These are phyloP conservation scores for Datnioides undecimradiatus DNA, from an alignment of 2,113 vertebrate genomes.

Conservation along the genomic window DNA sequence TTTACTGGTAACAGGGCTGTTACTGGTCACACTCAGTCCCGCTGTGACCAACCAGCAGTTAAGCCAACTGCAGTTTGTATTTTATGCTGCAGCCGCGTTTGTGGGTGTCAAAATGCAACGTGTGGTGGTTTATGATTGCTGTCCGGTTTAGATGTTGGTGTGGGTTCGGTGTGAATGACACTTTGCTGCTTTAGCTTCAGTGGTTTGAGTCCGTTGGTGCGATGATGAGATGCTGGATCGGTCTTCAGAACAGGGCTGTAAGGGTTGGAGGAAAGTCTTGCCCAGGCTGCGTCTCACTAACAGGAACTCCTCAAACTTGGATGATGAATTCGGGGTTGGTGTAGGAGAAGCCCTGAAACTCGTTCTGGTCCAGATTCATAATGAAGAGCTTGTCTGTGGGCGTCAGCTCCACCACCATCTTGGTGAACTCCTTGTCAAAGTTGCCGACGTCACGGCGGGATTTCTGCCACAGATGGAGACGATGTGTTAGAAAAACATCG, in stretches of 20 bases:
- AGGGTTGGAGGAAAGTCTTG: constrained; percentile 24
- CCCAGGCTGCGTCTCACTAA: constrained; percentile 14
- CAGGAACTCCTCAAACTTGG: constrained; percentile 87
- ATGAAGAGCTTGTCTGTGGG: constrained; percentile 99
- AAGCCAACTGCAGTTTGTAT: constrained; percentile 10
- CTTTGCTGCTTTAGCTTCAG: not conserved
- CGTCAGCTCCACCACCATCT: constrained; percentile 96
- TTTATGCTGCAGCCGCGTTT: constrained; percentile 18
- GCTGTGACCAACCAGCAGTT: constrained; percentile 11
- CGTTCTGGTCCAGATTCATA: constrained; percentile 99
- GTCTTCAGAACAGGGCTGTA: constrained; percentile 15
- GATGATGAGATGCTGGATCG: constrained; percentile 20
- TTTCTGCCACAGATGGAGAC: constrained; percentile 84
- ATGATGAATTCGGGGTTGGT: constrained; percentile 98
- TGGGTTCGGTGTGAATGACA: constrained; percentile 1
- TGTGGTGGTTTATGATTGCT: not conserved
- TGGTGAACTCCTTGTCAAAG: constrained; percentile 99
- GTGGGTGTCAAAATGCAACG: not conserved
- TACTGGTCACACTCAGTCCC: constrained; percentile 7
- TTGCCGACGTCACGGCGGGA: constrained; percentile 93
- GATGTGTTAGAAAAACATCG: not conserved
- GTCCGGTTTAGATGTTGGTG: constrained; percentile 27
- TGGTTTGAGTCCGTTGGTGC: not conserved
- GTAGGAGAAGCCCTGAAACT: constrained; percentile 99
- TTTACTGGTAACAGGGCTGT: constrained; percentile 21